phyloP scores from a whole-genome alignment of 2,888 invertebrate species.

The Eupelmus urozonus region DNA sequence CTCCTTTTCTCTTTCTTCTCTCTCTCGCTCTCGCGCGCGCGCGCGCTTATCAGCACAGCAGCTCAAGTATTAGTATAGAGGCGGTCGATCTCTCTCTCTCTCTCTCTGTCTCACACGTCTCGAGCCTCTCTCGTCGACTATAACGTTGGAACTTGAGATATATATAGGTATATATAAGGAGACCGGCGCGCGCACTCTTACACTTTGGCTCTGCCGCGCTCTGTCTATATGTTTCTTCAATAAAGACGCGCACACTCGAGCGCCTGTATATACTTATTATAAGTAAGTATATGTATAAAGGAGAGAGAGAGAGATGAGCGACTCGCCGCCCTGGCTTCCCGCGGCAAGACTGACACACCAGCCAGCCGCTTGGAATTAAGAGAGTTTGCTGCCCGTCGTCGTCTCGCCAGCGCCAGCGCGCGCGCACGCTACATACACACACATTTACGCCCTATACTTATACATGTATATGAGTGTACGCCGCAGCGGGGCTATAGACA shows the following conservation, averaged over 20 bases:
- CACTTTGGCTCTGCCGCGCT: neutral
- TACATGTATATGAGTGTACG: no score
- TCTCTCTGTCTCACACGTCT: neutral
- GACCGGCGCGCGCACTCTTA: no score
- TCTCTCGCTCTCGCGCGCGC: neutral
- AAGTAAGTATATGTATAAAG: no score
- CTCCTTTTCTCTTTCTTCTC: neutral
- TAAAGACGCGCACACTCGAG: no score
- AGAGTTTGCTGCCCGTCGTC: neutral
- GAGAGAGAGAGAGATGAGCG: no score
- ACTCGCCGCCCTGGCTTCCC: neutral
- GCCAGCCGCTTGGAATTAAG: constrained; percentile 9
- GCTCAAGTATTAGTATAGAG: no score
- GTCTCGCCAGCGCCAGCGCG: neutral
- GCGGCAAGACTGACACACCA: neutral
- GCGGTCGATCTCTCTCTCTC: neutral
- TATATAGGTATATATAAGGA: no score
- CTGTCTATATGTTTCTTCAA: neutral
- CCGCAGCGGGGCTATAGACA: no score
- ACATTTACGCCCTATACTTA: no score
- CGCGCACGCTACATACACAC: constrained; percentile 17
- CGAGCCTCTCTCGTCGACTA: neutral
- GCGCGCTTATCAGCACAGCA: no score
- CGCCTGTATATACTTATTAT: no score
- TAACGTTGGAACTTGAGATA: no score